Evolutionary conservation across 2,113 vertebrate species (phyloP), one percentile per base, ranked within the genome.

Genomic region (Laterallus jamaicensis): DNA sequence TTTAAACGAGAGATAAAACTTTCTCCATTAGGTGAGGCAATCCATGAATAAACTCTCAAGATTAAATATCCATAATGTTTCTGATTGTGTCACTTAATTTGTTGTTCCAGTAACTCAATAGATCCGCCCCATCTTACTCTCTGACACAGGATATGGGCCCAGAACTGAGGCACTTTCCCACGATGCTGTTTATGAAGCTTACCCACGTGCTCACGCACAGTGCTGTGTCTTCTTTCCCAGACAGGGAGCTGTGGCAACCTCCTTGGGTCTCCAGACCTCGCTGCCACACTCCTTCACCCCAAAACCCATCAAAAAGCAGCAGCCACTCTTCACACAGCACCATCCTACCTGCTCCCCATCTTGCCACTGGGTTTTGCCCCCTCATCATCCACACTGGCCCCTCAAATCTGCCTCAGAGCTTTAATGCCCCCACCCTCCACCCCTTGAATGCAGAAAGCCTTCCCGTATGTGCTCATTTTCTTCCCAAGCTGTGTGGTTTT

Each of bases 201-300:
- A 6, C 47, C 28, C 4, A 1, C 0, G 2, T 54, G 12, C 9
- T 52, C 66, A 13, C 0, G 0, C 20, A 4, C 0, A 1, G 9
- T 15, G 16, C 42, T 6, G 1, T 31, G 63, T 15, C 58, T 24
- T 55, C 35, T 7, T 32, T 58, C 55, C 35, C 78, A 15, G 9
- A 14, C 25, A 31, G 21, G 13, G 52, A 24, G 5, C 6, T 54
- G 24, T 5, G 16, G 16, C 52, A 39, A 21, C 22, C 44, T 37
- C 35, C 74, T 25, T 2, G 1, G 12, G 40, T 9, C 15, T 29
- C 26, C 58, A 52, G 10, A 24, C 35, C 37, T 24, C 19, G 15
- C 12, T 28, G 58, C 21, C 3, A 6, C 17, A 42, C 11, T 11
- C 26, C 22, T 66, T 63, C 31, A 31, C 20, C 50, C 19, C 7